Conservation (phyloP, 1,140 invertebrate genomes). For the Akabosia matsudoensis region DNA sequence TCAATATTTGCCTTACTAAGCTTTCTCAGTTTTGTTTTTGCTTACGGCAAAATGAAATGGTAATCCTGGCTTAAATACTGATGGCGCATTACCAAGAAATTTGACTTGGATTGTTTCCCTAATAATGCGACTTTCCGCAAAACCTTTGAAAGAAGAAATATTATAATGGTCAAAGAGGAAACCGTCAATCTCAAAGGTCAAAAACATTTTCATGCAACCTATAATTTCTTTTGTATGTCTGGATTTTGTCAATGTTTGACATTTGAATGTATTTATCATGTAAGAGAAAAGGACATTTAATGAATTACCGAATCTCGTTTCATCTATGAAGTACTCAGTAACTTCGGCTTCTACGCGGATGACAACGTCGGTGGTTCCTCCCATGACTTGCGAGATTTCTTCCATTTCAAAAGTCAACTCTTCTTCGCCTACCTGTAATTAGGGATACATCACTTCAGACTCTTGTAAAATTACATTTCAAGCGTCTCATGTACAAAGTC, state of each 20-base stretch:
- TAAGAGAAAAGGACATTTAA: background rate
- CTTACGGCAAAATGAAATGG: constrained; percentile 56
- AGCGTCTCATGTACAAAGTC: too few relatives aligned
- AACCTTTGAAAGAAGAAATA: constrained; percentile 48
- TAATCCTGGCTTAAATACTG: constrained; percentile 60
- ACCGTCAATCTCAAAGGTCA: constrained; percentile 35
- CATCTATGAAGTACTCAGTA: constrained; percentile 51
- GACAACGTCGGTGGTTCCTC: constrained; percentile 40
- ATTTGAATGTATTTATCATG: constrained; percentile 9
- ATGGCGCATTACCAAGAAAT: constrained; percentile 57
- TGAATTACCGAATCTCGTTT: constrained; percentile 46
- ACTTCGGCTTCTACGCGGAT: constrained; percentile 50
- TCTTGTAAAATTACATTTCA: too few relatives aligned
- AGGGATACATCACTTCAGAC: background rate
- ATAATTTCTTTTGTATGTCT: background rate
- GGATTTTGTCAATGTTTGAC: constrained; percentile 12
- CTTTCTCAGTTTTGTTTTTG: constrained; percentile 23
- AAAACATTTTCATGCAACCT: constrained; percentile 9
- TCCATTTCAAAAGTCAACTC: constrained; percentile 35
- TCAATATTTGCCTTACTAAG: too few relatives aligned
- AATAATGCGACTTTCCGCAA: constrained; percentile 57
- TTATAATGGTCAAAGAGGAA: background rate
- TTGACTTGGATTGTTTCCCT: constrained; percentile 53
- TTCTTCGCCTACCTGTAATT: constrained; percentile 20
- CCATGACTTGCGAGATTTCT: constrained; percentile 33